Base-by-base conservation (phyloP, 2,888 invertebrate species). In the Panopea generosa region DNA sequence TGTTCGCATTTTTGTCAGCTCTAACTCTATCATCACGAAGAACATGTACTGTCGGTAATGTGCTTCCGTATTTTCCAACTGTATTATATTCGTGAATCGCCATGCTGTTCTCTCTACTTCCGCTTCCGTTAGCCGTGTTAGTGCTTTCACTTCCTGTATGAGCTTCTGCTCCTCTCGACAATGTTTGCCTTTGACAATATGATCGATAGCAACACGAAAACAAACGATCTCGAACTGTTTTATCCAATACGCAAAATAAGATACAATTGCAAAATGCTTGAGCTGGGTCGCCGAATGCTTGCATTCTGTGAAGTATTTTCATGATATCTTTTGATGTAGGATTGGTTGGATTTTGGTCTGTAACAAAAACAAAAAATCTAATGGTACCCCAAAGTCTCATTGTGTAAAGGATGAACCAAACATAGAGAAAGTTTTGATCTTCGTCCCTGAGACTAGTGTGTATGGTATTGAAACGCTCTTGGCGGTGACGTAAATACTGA, bases 341-440 rank as follows among this genome's bases (percentile, higher is more conserved):
- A n/a, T n/a, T n/a, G n/a, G n/a, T n/a, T n/a, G n/a, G n/a, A 43
- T 22, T 3, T n/a, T n/a, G n/a, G n/a, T n/a, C n/a, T 1, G 26
- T 11, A 7, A 33, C 11, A 7, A 14, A 47, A 9, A 63, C 29
- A 26, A 80, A 63, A 20, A 79, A 80, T 16, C 83, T 27, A 1
- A 79, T 22, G 4, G 83, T 77, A 0, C 79, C 83, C 83, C 83
- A 83, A n/a, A 79, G 20, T 14, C 83, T 40, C 2, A 80, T 26
- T 3, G 69, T 38, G 50, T 75, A 80, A 4, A 83, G 65, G 11
- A 83, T 33, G 7, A 83, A 47, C 69, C 71, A 83, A 4, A 78
- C 72, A 20, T 70, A 76, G 11, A 78, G 61, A 55, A 77, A 83
- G 27, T 73, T 67, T 38, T 61, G 57, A 40, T 83, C 83, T 33